Evolutionary conservation across 2,797 vertebrate genomes (phyloP).

Genomic region (Lerista edwardsae): DNA sequence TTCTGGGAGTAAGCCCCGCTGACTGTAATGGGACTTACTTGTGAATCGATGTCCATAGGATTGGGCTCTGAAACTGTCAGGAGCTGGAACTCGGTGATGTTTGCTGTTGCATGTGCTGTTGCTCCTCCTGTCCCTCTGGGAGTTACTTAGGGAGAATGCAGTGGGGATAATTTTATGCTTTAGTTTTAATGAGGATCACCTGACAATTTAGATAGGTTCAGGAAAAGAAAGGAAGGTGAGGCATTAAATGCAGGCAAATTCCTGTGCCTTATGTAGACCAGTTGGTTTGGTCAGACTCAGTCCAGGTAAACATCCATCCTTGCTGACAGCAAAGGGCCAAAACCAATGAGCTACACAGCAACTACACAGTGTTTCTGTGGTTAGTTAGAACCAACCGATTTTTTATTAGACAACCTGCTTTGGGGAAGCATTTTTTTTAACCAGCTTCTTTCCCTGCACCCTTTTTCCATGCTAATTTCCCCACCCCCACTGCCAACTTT

Average conservation of each 20-base stretch:
- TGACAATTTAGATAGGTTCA: constrained; percentile 34
- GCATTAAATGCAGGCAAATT: background rate
- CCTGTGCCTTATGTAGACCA: background rate
- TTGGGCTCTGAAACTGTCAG: too few relatives aligned
- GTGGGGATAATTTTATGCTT: constrained; percentile 56
- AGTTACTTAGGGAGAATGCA: constrained; percentile 30
- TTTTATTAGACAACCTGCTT: too few relatives aligned
- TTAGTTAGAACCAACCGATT: too few relatives aligned
- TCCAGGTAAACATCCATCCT: background rate
- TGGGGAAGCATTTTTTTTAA: too few relatives aligned
- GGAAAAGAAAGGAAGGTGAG: constrained; percentile 27
- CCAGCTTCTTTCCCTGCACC: too few relatives aligned
- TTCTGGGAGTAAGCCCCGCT: too few relatives aligned
- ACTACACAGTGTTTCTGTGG: too few relatives aligned
- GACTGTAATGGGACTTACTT: too few relatives aligned
- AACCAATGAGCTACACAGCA: too few relatives aligned
- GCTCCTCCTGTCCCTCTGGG: background rate
- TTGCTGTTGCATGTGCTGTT: constrained; percentile 5
- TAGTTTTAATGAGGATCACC: constrained; percentile 42
- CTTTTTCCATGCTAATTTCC: too few relatives aligned
- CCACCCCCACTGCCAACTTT: too few relatives aligned
- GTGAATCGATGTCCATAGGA: too few relatives aligned
- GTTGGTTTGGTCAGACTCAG: background rate
- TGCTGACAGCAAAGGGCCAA: background rate
- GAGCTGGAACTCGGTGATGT: background rate